Evolutionary conservation across 2,888 invertebrate genomes (phyloP).

Genomic region (Xestia ashworthii): DNA sequence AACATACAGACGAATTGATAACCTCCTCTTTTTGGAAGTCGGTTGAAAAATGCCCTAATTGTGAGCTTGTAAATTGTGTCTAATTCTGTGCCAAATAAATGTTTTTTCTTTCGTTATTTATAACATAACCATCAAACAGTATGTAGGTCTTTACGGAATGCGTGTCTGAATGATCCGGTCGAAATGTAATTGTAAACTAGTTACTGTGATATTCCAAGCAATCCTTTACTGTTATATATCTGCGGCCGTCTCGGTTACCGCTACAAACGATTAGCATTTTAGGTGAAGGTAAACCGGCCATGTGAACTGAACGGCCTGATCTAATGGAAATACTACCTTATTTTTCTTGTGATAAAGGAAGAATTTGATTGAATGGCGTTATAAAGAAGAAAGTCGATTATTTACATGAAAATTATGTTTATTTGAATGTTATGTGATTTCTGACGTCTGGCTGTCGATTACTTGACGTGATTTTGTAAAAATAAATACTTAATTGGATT

Average conservation of each 20-base stretch:
- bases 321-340: slow-evolving; percentile 50
- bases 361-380: slow-evolving; percentile 12
- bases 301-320: slow-evolving; percentile 48
- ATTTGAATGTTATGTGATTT: slow-evolving; percentile 40
- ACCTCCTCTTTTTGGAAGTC: too few species aligned
- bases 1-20: too few species aligned
- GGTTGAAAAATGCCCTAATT: background rate
- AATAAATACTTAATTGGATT: background rate
- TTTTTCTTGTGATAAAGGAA: background rate
- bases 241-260: slow-evolving; percentile 70
- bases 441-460: background rate
- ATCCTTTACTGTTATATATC: slow-evolving; percentile 83
- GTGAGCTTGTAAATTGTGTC: background rate
- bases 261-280: slow-evolving; percentile 82
- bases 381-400: slow-evolving; percentile 62
- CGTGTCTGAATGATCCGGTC: slow-evolving; percentile 40
- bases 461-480: background rate
- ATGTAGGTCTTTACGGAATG: slow-evolving; percentile 18
- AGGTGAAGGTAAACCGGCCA: slow-evolving; percentile 86
- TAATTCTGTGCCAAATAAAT: background rate
- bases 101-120: background rate
- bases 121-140: background rate
- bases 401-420: slow-evolving; percentile 44
- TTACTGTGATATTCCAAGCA: slow-evolving; percentile 57
- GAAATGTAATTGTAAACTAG: slow-evolving; percentile 42